These are phyloP conservation scores for Drymodes brunneopygia DNA, from an alignment of 2,113 vertebrate genomes.

Conservation along the genomic window DNA sequence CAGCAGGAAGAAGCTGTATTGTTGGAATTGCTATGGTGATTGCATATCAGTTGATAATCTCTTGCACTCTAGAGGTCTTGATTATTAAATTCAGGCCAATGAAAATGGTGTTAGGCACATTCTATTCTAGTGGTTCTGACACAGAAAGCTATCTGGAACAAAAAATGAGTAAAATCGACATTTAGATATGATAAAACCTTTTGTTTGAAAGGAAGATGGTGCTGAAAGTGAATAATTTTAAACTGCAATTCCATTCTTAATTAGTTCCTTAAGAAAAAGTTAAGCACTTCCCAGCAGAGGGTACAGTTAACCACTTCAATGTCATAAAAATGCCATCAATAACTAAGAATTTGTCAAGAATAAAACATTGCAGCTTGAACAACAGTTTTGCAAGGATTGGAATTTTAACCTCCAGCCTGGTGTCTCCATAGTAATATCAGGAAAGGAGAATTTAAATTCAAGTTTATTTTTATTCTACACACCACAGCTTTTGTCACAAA, in stretches of 20 bases:
- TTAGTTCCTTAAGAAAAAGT: neutral
- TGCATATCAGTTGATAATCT: neutral
- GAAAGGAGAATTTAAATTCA: neutral
- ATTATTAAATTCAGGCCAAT: neutral
- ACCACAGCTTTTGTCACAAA: slow-evolving; percentile 1
- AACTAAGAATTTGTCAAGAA: neutral
- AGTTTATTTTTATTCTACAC: neutral
- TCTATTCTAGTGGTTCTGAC: neutral
- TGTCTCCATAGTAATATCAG: slow-evolving; percentile 11
- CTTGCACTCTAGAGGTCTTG: neutral
- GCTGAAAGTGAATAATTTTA: neutral
- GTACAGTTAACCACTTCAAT: neutral
- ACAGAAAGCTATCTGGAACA: neutral
- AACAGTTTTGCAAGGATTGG: neutral
- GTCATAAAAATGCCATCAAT: neutral
- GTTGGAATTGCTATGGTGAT: neutral
- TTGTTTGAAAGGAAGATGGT: neutral
- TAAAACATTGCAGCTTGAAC: neutral
- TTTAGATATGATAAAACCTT: neutral
- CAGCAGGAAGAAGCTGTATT: neutral
- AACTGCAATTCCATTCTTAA: neutral
- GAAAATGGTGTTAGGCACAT: neutral
- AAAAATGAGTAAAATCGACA: neutral
- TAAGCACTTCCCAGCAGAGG: neutral
- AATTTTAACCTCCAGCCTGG: neutral